These are phyloP conservation scores for Polypedilum pembai DNA, from an alignment of 1,140 invertebrate genomes.

Conservation along the genomic window DNA sequence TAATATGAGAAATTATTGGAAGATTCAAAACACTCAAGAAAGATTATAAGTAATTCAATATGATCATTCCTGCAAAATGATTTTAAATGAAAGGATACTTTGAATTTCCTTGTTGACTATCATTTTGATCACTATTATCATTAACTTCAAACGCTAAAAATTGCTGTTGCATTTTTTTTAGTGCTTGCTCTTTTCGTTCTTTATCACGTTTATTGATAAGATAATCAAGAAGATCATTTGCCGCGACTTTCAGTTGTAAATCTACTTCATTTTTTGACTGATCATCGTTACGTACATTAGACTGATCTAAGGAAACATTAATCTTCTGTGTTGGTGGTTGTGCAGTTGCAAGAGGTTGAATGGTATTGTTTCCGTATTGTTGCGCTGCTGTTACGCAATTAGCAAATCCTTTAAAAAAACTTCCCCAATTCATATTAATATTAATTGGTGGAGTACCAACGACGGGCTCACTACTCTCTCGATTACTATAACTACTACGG, in stretches of 20 bases:
- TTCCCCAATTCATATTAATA: conserved; percentile 16
- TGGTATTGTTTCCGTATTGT: neutral
- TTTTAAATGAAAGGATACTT: neutral
- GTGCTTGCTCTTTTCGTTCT: neutral
- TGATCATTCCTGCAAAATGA: neutral
- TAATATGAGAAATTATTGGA: no score
- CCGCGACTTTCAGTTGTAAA: neutral
- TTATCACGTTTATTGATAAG: neutral
- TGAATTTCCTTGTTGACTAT: neutral
- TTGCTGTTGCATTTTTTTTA: no score
- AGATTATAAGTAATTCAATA: neutral
- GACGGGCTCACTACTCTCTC: neutral
- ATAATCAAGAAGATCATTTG: neutral
- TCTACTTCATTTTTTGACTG: neutral
- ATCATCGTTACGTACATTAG: neutral
- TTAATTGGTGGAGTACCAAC: neutral
- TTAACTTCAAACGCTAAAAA: no score
- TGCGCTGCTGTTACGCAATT: neutral
- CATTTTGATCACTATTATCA: no score
- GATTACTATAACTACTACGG: neutral
- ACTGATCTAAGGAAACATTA: neutral
- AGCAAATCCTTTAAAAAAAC: neutral
- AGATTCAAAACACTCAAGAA: no score
- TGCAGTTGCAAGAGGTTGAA: neutral
- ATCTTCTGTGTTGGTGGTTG: neutral